Evolutionary conservation across 1,140 invertebrate species (phyloP).

Genomic region (Drosophila sulfurigaster): DNA sequence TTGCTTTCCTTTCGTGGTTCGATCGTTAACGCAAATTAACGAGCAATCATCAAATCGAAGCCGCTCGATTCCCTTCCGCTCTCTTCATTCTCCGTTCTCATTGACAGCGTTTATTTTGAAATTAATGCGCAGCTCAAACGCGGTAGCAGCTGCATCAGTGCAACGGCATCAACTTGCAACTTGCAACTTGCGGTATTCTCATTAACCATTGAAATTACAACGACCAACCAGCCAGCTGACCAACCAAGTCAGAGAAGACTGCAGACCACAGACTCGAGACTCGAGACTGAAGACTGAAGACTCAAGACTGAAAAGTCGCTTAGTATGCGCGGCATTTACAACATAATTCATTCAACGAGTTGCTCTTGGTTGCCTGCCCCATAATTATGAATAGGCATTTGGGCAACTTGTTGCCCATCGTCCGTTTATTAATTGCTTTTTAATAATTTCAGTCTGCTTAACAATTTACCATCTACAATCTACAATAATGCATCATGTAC

Average conservation of each 20-base stretch:
- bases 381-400: conserved; percentile 74
- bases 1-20: conserved; percentile 10
- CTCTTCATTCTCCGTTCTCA: conserved; percentile 18
- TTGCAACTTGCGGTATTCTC: conserved; percentile 70
- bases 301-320: conserved; percentile 20
- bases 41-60: conserved; percentile 84
- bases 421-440: conserved; percentile 79
- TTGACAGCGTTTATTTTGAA: conserved; percentile 76
- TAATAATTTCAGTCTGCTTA: conserved; percentile 67
- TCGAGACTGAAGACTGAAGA: background rate
- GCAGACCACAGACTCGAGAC: background rate
- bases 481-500: background rate
- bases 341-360: conserved; percentile 70
- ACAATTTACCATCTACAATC: conserved; percentile 54
- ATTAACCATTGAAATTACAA: conserved; percentile 79
- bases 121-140: conserved; percentile 70
- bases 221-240: conserved; percentile 11
- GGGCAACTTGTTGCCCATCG: conserved; percentile 53
- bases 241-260: background rate
- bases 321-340: conserved; percentile 76
- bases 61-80: conserved; percentile 38
- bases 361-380: conserved; percentile 15
- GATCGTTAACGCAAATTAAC: conserved; percentile 84
- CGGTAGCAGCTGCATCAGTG: conserved; percentile 52
- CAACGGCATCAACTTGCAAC: conserved; percentile 27